Conservation (phyloP, 2,113 vertebrate species). For the Proterorhinus semilunaris region DNA sequence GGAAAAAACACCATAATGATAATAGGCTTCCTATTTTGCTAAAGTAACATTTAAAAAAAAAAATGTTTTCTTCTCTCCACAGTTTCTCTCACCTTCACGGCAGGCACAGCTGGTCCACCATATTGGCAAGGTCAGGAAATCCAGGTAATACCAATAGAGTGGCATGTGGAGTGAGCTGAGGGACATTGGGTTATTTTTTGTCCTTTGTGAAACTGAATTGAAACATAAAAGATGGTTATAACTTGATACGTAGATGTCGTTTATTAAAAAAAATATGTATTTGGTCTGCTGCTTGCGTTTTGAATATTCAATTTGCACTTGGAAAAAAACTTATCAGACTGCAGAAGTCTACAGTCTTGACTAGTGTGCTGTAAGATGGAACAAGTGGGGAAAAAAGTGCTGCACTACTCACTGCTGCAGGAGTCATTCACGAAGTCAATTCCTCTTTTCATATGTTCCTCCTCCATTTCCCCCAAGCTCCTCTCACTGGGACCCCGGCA, state of each 20-base stretch:
- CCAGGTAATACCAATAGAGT: not conserved
- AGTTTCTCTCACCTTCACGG: no score
- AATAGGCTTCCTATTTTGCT: no score
- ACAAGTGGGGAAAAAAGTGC: constrained; percentile 1
- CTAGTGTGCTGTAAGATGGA: constrained; percentile 12
- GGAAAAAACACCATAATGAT: no score
- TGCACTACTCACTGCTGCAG: constrained; percentile 1
- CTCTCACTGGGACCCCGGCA: no score
- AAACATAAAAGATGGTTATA: not conserved
- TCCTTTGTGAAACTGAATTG: not conserved
- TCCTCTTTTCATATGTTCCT: no score
- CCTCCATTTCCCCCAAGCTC: no score
- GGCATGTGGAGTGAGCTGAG: not conserved
- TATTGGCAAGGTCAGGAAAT: not conserved
- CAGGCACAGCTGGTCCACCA: not conserved
- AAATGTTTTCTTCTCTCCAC: not conserved
- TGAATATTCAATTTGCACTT: no score
- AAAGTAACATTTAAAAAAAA: no score
- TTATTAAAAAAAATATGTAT: not conserved
- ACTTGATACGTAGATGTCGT: not conserved
- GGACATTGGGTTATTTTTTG: not conserved
- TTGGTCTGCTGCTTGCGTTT: no score
- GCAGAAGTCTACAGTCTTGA: not conserved
- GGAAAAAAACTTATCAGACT: not conserved
- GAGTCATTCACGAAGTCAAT: not conserved